Conservation (phyloP, 2,888 invertebrate genomes). For the Hydriomena furcata region DNA sequence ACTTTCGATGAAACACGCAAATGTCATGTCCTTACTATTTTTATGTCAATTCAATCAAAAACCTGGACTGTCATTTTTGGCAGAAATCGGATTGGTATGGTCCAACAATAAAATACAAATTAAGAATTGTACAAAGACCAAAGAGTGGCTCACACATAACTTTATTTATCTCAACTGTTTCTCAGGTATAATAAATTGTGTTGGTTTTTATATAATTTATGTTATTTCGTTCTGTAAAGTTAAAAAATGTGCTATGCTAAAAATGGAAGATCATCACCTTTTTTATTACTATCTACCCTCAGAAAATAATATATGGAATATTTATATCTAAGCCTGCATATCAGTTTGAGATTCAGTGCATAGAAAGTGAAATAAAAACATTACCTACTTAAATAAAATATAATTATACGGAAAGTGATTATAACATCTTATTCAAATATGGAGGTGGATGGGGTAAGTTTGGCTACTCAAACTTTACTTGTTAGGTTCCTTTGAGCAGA, state of each 20-base stretch:
- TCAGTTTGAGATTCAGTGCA: background rate
- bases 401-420: background rate
- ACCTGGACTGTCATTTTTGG: background rate
- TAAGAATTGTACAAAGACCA: background rate
- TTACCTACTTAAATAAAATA: too few species aligned
- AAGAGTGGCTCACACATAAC: too few species aligned
- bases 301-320: background rate
- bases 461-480: background rate
- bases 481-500: background rate
- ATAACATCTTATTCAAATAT: slow-evolving; percentile 2
- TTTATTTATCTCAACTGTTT: too few species aligned
- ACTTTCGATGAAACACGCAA: background rate
- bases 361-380: background rate
- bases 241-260: too few species aligned
- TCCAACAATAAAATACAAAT: background rate
- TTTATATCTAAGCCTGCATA: too few species aligned
- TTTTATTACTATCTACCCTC: too few species aligned
- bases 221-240: too few species aligned
- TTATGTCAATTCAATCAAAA: too few species aligned
- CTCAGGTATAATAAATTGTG: too few species aligned
- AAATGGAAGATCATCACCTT: too few species aligned
- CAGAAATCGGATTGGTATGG: background rate
- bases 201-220: too few species aligned
- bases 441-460: slow-evolving; percentile 38
- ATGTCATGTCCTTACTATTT: too few species aligned